Conservation (phyloP, 2,888 invertebrate species). For the Thymelicus acteon region DNA sequence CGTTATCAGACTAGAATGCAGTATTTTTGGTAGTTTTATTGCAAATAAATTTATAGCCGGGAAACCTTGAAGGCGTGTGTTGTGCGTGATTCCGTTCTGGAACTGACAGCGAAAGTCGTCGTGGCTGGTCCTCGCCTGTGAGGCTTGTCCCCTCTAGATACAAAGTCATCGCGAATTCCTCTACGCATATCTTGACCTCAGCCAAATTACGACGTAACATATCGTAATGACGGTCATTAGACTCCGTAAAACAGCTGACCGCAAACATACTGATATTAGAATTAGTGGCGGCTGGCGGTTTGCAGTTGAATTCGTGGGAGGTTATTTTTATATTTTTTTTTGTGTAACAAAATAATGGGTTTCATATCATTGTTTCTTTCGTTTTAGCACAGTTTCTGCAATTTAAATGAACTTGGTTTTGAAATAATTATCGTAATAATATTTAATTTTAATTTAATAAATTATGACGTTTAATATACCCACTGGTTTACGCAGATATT, state of each 20-base stretch:
- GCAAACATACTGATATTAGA: conserved; percentile 25
- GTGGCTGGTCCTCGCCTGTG: conserved; percentile 48
- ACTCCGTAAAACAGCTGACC: conserved; percentile 15
- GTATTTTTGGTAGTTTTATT: not conserved
- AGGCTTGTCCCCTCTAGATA: conserved; percentile 45
- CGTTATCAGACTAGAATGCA: not conserved
- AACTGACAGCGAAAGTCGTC: conserved; percentile 76
- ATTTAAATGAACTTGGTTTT: too few species aligned
- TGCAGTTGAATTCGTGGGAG: not conserved
- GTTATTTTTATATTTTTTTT: not conserved
- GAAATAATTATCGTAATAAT: too few species aligned
- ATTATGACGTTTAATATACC: too few species aligned
- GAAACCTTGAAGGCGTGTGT: conserved; percentile 54
- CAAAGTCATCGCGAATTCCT: conserved; percentile 43
- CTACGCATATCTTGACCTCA: conserved; percentile 34
- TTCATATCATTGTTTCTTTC: too few species aligned
- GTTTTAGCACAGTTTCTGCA: too few species aligned
- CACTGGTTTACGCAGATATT: too few species aligned
- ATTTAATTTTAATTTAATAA: too few species aligned
- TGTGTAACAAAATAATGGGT: too few species aligned
- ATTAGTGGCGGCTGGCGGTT: not conserved
- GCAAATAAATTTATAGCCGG: conserved; percentile 10
- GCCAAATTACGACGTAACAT: conserved; percentile 20
- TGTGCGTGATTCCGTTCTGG: conserved; percentile 57
- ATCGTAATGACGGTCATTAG: conserved; percentile 25